phyloP scores from a whole-genome alignment of 1,140 invertebrate species.

The Cyphomyrmex costatus region DNA sequence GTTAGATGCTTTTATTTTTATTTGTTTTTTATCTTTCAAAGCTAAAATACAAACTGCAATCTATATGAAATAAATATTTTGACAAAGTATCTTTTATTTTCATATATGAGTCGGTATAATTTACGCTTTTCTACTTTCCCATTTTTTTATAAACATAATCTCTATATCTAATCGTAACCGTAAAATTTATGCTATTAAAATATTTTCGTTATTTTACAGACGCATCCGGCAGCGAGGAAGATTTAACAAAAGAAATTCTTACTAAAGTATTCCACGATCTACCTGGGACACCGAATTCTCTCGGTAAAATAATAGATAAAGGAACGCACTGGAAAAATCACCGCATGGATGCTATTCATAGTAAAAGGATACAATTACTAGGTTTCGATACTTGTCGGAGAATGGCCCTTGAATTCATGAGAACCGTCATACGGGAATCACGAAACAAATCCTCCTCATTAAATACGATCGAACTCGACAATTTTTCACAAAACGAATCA shows the following conservation, averaged over 20 bases:
- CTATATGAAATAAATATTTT: neutral
- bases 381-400: slow-evolving; percentile 84
- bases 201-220: slow-evolving; percentile 64
- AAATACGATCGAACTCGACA: neutral
- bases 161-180: neutral
- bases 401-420: slow-evolving; percentile 82
- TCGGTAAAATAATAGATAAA: slow-evolving; percentile 59
- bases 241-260: slow-evolving; percentile 81
- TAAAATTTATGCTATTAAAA: neutral
- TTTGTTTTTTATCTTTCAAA: neutral
- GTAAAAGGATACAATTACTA: slow-evolving; percentile 82
- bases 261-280: slow-evolving; percentile 83
- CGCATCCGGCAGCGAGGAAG: slow-evolving; percentile 82
- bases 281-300: slow-evolving; percentile 78
- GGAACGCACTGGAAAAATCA: slow-evolving; percentile 65
- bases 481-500: slow-evolving; percentile 51
- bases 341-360: slow-evolving; percentile 75
- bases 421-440: slow-evolving; percentile 71
- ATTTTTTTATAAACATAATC: neutral
- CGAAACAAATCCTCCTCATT: slow-evolving; percentile 1
- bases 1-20: neutral
- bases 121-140: neutral
- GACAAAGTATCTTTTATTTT: neutral
- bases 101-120: neutral
- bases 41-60: neutral